Evolutionary conservation across 2,797 vertebrate genomes (phyloP).

Genomic region (Aulostomus chinensis): DNA sequence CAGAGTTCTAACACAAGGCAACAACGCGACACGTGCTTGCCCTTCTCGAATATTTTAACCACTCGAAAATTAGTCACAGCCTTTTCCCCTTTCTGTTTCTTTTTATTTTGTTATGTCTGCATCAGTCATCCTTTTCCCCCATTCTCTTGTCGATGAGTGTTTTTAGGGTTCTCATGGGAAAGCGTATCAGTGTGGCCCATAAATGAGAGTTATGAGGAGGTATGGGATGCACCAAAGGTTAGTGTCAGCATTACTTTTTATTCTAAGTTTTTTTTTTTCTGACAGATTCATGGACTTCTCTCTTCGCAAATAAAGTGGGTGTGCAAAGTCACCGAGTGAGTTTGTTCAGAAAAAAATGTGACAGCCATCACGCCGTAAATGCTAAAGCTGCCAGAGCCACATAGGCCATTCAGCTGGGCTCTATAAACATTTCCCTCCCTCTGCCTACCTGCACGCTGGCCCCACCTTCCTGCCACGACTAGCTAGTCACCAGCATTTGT

Average conservation of each 20-base stretch:
- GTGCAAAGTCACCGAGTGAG: slow-evolving; percentile 27
- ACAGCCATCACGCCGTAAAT: slow-evolving; percentile 4
- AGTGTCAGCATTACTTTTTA: slow-evolving; percentile 72
- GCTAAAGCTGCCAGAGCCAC: slow-evolving; percentile 13
- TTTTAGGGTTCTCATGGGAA: slow-evolving; percentile 72
- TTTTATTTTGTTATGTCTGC: slow-evolving; percentile 11
- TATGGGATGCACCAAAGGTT: slow-evolving; percentile 67
- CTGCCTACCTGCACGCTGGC: neutral
- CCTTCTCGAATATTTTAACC: neutral
- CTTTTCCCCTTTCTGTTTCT: neutral
- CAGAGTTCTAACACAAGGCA: too few species aligned
- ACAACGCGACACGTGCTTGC: too few species aligned
- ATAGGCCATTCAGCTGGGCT: slow-evolving; percentile 26
- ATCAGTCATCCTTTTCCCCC: neutral
- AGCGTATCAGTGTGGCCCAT: slow-evolving; percentile 68
- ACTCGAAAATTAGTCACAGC: slow-evolving; percentile 21
- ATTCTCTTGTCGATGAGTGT: slow-evolving; percentile 12
- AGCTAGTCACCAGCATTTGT: neutral
- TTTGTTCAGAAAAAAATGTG: slow-evolving; percentile 45
- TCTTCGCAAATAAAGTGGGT: slow-evolving; percentile 59
- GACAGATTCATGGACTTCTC: slow-evolving; percentile 70
- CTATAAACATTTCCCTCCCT: slow-evolving; percentile 12
- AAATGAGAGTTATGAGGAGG: slow-evolving; percentile 78
- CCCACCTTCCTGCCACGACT: too few species aligned
- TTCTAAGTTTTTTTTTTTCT: slow-evolving; percentile 69